Base-by-base conservation (phyloP, 2,888 invertebrate genomes). In the Rutpela maculata region DNA sequence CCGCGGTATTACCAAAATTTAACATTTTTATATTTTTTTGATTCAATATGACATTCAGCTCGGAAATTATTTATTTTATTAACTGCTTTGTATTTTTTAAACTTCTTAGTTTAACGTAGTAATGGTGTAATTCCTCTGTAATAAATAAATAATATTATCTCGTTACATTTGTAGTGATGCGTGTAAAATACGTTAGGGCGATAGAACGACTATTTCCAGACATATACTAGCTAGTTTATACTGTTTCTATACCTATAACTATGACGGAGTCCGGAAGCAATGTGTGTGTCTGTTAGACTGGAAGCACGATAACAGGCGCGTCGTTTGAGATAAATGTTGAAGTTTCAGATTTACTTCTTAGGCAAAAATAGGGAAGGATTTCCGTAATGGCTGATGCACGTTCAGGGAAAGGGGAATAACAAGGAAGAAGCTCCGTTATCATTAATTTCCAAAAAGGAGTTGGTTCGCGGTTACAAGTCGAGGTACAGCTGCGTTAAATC, bases 261-360 rank as follows among this genome's bases (percentile, higher is more conserved):
- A 50, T 50, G n/a, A n/a, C n/a, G 6, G 50, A 50, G 50, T 50
- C 50, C 15, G 50, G 50, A 50, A n/a, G n/a, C 50, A 50, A 50
- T n/a, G 50, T 50, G 50, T 50, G 50, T 50, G 50, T 50, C n/a
- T 50, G 50, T 50, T 50, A 50, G 50, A 50, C 50, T 50, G 50
- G 50, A 50, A 50, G n/a, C n/a, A n/a, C 50, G 50, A 50, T 50
- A 50, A 12, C n/a, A 50, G n/a, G n/a, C 50, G 4, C 50, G 50
- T n/a, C 50, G 50, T 7, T n/a, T n/a, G 50, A 50, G 50, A 50
- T 50, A 50, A 50, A 50, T 50, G 50, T 50, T 12, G 6, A 15
- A 50, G 50, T n/a, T 7, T 7, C 4, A 50, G 50, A 50, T 50
- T 50, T 50, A 50, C 50, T n/a, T 50, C 50, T 50, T 50, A 50